Base-by-base conservation (phyloP, 2,888 invertebrate species). In the Aromia moschata region DNA sequence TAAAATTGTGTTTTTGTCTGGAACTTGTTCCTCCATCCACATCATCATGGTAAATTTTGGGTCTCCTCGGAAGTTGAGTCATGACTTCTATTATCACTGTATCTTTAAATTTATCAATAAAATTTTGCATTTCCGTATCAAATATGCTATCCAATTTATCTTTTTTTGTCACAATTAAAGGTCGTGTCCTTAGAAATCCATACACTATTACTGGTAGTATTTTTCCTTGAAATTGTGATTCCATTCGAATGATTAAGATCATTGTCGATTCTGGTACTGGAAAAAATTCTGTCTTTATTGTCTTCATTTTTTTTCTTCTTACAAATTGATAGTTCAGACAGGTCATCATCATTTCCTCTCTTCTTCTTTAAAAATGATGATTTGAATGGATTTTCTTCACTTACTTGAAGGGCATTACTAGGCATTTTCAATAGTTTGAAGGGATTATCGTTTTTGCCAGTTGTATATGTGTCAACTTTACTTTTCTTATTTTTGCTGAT, bases 91-190 rank as follows among this genome's bases (percentile, higher is more conserved):
- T 60, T 16, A 69, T 53, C 17, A 74, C 64, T 31, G 69, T 67
- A 60, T 74, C 60, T 53, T 60, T 71, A 64, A 76, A 74, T 2
- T 64, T 64, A 52, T 71, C 64, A 14, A 68, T 62, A 64, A 71
- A 65, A 37, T 60, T 44, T n/a, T 54, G 20, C 38, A 70, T 52
- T 45, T 68, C 67, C 9, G 61, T 53, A 49, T 69, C 44, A 25
- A 41, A 41, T 14, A 54, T 12, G 25, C 59, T 67, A 7, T 64
- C 56, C 15, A 49, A 2, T 10, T 30, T 15, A 17, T 62, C 59
- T 45, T 67, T 60, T 37, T 43, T 49, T 56, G 33, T 18, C 14
- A 53, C 16, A 33, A 37, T 54, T 43, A 31, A 10, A 15, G 44
- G 36, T 30, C 14, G 41, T 36, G 37, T 55, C 61, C 30, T 68